phyloP scores from a whole-genome alignment of 1,140 invertebrate genomes.

The Psix sp. region DNA sequence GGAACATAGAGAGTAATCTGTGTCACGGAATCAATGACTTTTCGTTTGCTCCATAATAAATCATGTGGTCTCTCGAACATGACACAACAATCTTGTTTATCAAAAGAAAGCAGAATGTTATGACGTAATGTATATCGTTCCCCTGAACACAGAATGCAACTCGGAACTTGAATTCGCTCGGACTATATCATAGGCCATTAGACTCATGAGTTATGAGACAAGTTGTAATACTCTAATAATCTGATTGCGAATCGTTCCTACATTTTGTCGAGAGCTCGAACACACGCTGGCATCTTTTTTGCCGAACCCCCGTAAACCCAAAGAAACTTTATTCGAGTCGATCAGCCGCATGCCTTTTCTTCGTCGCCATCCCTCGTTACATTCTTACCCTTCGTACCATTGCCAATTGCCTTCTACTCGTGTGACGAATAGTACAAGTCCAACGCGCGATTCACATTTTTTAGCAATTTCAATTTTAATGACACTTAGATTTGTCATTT shows the following conservation, averaged over 20 bases:
- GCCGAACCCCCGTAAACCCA: conserved; percentile 23
- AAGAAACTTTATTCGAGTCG: conserved; percentile 56
- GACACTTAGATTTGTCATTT: conserved; percentile 42
- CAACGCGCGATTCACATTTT: conserved; percentile 43
- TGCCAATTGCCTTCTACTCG: conserved; percentile 51
- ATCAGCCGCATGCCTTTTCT: conserved; percentile 53
- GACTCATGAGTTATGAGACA: conserved; percentile 74
- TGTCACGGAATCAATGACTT: too few species aligned
- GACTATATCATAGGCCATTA: conserved; percentile 70
- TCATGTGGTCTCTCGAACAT: conserved; percentile 17
- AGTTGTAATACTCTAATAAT: conserved; percentile 77
- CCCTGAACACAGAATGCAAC: conserved; percentile 67
- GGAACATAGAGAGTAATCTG: too few species aligned
- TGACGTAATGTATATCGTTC: conserved; percentile 49
- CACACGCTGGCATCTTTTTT: conserved; percentile 35
- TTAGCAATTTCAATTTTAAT: conserved; percentile 46
- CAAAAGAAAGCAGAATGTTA: conserved; percentile 45
- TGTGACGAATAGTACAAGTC: conserved; percentile 51
- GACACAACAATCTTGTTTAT: conserved; percentile 47
- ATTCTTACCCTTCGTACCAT: conserved; percentile 28
- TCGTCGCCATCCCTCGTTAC: conserved; percentile 22
- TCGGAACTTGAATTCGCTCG: conserved; percentile 39
- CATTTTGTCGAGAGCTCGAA: conserved; percentile 29
- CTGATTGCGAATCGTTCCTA: conserved; percentile 70
- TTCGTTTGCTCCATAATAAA: conserved; percentile 25